These are phyloP conservation scores for Eretmodus cyanostictus DNA, from an alignment of 2,113 vertebrate species.

Conservation along the genomic window DNA sequence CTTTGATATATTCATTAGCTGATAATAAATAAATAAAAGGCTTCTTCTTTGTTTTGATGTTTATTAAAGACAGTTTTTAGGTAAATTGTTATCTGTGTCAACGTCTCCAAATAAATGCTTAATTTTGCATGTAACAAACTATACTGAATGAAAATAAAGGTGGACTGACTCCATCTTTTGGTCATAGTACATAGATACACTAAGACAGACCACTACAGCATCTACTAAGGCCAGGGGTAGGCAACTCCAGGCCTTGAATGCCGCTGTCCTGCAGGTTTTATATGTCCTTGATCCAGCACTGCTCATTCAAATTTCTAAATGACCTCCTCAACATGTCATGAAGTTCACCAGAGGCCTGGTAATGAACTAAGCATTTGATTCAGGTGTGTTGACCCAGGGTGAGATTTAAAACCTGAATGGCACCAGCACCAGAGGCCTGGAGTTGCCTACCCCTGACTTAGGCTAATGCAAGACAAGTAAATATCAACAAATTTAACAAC, in stretches of 20 bases:
- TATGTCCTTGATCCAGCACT: background rate
- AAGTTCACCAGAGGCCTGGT: background rate
- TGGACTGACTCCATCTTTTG: background rate
- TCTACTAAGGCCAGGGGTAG: background rate
- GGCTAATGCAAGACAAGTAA: background rate
- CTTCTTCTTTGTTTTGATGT: background rate
- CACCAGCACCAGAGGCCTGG: accelerated
- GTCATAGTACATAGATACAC: background rate
- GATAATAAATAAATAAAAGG: background rate
- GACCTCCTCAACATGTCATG: background rate
- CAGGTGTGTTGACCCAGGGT: background rate
- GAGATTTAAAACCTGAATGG: background rate
- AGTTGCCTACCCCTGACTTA: background rate
- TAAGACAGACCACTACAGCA: background rate
- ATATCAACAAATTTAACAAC: background rate
- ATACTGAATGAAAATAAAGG: background rate
- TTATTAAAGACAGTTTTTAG: background rate
- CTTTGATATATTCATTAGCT: background rate
- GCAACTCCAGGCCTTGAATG: background rate
- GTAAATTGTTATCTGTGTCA: background rate
- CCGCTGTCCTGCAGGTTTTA: accelerated
- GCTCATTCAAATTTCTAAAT: background rate
- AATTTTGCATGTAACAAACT: background rate
- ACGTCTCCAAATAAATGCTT: accelerated
- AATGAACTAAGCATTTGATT: background rate